Evolutionary conservation across 2,888 invertebrate genomes (phyloP).

Genomic region (Nephrotoma flavescens): DNA sequence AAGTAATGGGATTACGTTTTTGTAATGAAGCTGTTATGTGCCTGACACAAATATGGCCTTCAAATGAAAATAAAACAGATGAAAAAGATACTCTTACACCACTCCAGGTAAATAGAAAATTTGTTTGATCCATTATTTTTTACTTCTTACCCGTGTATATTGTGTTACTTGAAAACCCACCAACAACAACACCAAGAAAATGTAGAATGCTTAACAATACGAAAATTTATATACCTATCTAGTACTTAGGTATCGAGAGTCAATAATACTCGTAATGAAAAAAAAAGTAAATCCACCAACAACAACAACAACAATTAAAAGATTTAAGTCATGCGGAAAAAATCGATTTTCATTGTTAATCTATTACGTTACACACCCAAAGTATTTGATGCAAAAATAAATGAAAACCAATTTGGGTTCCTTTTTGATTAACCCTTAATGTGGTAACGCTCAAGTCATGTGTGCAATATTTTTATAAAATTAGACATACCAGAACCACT

Average conservation of each 20-base stretch:
- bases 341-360: background rate
- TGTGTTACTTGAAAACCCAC: no score
- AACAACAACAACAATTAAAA: background rate
- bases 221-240: background rate
- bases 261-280: conserved; percentile 3
- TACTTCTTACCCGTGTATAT: no score
- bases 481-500: no score
- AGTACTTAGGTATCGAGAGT: background rate
- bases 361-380: background rate
- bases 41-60: conserved; percentile 72
- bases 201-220: background rate
- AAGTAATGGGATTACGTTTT: conserved; percentile 95
- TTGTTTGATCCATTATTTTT: no score
- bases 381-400: background rate
- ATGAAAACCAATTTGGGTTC: background rate
- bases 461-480: no score
- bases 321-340: background rate
- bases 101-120: conserved; percentile 47
- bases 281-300: background rate
- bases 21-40: conserved; percentile 95
- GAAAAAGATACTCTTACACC: conserved; percentile 44
- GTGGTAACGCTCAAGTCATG: background rate
- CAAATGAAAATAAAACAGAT: conserved; percentile 14
- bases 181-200: background rate
- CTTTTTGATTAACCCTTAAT: background rate